Evolutionary conservation across 2,888 invertebrate genomes (phyloP).

Genomic region (Phyllotreta cruciferae): DNA sequence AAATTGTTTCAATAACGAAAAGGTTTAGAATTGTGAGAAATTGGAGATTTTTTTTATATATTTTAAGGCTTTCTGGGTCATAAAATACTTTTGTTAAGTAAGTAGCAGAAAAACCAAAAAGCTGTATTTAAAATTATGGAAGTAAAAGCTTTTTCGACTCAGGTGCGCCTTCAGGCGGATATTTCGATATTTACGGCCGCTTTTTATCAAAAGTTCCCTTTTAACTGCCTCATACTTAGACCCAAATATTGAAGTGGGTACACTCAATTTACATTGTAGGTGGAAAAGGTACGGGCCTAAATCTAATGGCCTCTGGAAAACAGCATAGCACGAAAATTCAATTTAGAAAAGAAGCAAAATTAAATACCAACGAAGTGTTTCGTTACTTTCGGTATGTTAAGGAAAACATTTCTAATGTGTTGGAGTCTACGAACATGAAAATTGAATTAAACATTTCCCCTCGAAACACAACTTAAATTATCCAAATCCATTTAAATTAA

Average conservation of each 20-base stretch:
- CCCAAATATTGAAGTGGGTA: conserved; percentile 18
- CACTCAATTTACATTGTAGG: conserved; percentile 19
- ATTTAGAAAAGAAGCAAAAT: conserved; percentile 1
- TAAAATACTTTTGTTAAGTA: not conserved
- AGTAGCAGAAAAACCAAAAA: conserved; percentile 20
- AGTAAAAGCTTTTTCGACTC: conserved; percentile 34
- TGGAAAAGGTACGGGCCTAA: conserved; percentile 3
- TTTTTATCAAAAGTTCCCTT: conserved; percentile 26
- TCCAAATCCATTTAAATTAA: too few relatives aligned
- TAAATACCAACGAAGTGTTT: too few relatives aligned
- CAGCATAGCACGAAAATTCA: conserved; percentile 13
- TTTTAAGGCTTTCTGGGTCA: too few relatives aligned
- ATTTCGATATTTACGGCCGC: conserved; percentile 26
- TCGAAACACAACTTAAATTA: too few relatives aligned
- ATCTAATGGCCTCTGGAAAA: conserved; percentile 11
- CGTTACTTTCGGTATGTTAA: too few relatives aligned
- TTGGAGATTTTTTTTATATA: too few relatives aligned
- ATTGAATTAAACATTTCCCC: too few relatives aligned
- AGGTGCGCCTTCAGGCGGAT: conserved; percentile 28
- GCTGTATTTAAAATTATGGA: conserved; percentile 30
- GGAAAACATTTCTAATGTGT: too few relatives aligned
- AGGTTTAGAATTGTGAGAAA: too few relatives aligned
- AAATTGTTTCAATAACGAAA: too few relatives aligned
- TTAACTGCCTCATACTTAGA: conserved; percentile 23
- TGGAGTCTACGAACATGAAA: too few relatives aligned